Evolutionary conservation across 2,888 invertebrate species (phyloP).

Genomic region (Zygogramma bicolorata): DNA sequence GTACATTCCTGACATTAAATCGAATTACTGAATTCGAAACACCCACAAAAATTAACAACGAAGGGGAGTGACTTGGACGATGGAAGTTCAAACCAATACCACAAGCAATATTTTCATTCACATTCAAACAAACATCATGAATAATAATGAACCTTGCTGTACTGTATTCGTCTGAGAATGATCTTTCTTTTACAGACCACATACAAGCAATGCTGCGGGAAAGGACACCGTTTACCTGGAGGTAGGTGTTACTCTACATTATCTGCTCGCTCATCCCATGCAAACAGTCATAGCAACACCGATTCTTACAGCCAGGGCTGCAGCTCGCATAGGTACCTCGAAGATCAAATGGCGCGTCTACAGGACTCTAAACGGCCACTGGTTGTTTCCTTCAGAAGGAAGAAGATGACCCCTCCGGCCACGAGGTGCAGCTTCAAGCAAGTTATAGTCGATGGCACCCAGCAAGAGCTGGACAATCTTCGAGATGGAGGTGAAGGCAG

Average conservation of each 20-base stretch:
- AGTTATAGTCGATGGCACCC: constrained; percentile 44
- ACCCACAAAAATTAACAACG: no score
- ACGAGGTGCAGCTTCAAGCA: constrained; percentile 33
- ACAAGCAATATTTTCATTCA: no score
- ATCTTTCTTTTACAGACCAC: constrained; percentile 57
- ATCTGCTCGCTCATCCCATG: constrained; percentile 61
- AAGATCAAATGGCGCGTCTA: constrained; percentile 63
- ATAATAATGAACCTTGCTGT: not conserved
- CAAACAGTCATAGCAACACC: constrained; percentile 62
- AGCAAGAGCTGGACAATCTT: constrained; percentile 49
- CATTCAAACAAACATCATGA: no score
- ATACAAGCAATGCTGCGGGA: constrained; percentile 58
- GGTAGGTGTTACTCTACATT: constrained; percentile 63
- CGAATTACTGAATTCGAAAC: no score
- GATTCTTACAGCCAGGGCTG: constrained; percentile 61
- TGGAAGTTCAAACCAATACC: no score
- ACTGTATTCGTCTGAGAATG: constrained; percentile 3
- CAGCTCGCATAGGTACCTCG: constrained; percentile 63
- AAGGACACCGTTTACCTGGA: constrained; percentile 52
- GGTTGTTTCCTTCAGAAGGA: constrained; percentile 64
- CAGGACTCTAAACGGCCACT: constrained; percentile 63
- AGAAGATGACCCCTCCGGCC: constrained; percentile 38
- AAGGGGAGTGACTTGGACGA: no score
- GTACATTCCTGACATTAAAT: no score
- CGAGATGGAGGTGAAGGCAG: constrained; percentile 7